A percentile compares a stretch with the other conserved stretches of the same genome.
Conservation (phyloP, 2,113 vertebrate genomes). For the Ptilorrhoa leucosticta region DNA sequence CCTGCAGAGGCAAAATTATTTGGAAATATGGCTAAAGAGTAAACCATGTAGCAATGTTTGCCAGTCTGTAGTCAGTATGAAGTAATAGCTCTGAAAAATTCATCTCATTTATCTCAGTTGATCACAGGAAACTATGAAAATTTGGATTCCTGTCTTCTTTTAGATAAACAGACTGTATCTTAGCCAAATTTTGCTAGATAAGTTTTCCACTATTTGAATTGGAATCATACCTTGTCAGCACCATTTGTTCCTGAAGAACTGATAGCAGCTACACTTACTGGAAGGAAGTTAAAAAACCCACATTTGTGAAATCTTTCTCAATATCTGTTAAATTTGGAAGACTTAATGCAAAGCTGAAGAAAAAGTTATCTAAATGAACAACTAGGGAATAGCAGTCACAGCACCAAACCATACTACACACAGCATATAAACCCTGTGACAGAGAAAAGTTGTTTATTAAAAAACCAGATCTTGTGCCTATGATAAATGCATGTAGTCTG, state of each 20-base stretch:
- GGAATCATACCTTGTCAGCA: background rate
- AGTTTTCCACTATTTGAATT: background rate
- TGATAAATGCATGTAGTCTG: background rate
- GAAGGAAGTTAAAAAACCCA: background rate
- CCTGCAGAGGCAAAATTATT: background rate
- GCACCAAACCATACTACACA: background rate
- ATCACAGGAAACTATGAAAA: background rate
- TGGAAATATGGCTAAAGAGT: background rate
- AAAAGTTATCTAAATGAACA: background rate
- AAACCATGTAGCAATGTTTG: background rate
- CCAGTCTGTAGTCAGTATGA: background rate
- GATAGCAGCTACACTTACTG: background rate
- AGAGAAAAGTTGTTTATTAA: background rate
- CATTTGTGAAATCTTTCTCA: background rate
- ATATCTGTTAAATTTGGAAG: background rate
- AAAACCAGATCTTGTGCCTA: background rate
- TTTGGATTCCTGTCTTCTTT: background rate
- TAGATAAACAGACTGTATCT: background rate
- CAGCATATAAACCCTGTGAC: background rate
- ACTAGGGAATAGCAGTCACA: background rate
- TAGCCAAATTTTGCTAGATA: background rate
- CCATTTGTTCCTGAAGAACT: background rate
- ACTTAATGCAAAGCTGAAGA: background rate
- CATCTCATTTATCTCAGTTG: background rate
- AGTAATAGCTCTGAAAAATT: background rate